A percentile compares a stretch with the other conserved stretches of the same genome.
These are phyloP conservation scores for Myoxocephalus aenaeus DNA, from an alignment of 2,797 vertebrate genomes.

Conservation along the genomic window DNA sequence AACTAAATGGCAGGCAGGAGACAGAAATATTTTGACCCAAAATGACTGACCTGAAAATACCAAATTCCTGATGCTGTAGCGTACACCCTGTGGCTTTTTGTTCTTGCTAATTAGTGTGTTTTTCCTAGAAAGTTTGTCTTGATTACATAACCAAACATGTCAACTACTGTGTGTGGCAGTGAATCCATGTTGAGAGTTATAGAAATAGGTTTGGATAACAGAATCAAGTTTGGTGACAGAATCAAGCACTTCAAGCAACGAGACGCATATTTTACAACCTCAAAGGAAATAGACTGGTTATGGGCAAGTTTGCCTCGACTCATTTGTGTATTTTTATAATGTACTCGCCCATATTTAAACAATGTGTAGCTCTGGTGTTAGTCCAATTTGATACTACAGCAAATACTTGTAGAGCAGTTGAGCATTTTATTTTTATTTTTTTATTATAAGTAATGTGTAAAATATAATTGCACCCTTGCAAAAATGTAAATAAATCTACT, in stretches of 20 bases:
- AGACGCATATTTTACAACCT: neutral
- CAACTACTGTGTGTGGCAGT: neutral
- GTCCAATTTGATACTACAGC: neutral
- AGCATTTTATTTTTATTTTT: neutral
- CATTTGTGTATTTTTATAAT: neutral
- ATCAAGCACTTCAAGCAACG: neutral
- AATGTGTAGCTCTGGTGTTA: neutral
- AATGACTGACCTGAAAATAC: constrained; percentile 47
- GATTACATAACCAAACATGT: neutral
- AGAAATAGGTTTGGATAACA: neutral
- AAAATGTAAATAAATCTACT: neutral
- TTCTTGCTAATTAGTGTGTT: neutral
- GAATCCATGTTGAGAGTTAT: neutral
- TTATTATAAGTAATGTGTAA: neutral
- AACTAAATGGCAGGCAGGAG: constrained; percentile 24
- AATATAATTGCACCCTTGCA: neutral
- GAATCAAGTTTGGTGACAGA: neutral
- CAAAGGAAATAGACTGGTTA: neutral
- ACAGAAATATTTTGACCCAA: constrained; percentile 35
- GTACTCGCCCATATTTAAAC: neutral
- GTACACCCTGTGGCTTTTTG: constrained; percentile 11
- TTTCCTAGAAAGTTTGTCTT: constrained; percentile 16
- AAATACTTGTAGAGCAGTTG: neutral
- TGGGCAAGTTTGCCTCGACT: neutral
- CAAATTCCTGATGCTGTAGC: neutral